A percentile compares a stretch with the other conserved stretches of the same genome.
These are phyloP conservation scores for Quadroppia sp. DNA, from an alignment of 2,888 invertebrate species.

Conservation along the genomic window DNA sequence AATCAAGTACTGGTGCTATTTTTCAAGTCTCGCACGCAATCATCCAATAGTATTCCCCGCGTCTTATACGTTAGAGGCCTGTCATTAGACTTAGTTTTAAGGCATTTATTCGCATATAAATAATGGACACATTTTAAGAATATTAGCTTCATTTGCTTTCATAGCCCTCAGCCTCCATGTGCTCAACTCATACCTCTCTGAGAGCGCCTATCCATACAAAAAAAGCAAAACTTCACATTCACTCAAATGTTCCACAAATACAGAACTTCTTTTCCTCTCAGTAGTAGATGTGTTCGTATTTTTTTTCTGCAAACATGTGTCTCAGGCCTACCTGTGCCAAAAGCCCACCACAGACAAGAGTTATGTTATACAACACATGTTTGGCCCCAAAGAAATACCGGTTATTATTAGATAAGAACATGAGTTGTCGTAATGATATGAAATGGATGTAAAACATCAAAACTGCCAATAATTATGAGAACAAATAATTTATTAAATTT, in stretches of 20 bases:
- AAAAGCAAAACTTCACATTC: background rate
- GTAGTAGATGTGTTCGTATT: background rate
- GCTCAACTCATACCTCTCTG: background rate
- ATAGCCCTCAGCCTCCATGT: background rate
- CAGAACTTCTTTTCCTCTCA: too few species aligned
- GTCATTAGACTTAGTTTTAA: constrained; percentile 31
- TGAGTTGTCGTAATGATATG: constrained; percentile 12
- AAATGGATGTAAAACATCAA: constrained; percentile 6
- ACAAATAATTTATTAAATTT: constrained; percentile 17
- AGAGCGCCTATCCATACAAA: background rate
- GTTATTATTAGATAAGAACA: constrained; percentile 27
- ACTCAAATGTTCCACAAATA: background rate
- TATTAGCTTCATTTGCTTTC: constrained; percentile 26
- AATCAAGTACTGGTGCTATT: constrained; percentile 35
- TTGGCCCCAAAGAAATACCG: background rate
- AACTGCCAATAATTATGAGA: constrained; percentile 5
- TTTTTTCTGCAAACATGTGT: background rate
- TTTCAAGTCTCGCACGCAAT: constrained; percentile 26
- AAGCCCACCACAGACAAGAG: constrained; percentile 28
- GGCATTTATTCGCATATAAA: constrained; percentile 26
- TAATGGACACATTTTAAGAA: constrained; percentile 30
- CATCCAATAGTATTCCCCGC: constrained; percentile 31
- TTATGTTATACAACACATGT: background rate
- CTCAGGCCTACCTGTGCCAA: background rate
- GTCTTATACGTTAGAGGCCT: constrained; percentile 25